phyloP scores from a whole-genome alignment of 2,888 invertebrate species.

The Actias luna region DNA sequence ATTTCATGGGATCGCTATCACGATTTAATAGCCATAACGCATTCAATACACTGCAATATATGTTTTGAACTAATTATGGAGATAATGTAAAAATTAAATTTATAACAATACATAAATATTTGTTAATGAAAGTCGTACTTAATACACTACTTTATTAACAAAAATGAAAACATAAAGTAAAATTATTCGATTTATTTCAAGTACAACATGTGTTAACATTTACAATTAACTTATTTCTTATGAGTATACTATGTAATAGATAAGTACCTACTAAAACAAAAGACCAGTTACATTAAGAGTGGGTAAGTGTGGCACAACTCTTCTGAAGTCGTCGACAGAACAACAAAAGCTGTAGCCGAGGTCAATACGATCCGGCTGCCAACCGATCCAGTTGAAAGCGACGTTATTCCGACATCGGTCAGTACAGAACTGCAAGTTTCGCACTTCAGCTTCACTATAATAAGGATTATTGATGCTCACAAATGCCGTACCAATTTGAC shows the following conservation, averaged over 20 bases:
- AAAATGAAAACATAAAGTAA: background rate
- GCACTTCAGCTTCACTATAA: slow-evolving; percentile 60
- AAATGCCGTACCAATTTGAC: slow-evolving; percentile 79
- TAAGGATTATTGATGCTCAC: slow-evolving; percentile 85
- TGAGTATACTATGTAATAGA: background rate
- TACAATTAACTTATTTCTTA: background rate
- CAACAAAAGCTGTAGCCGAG: slow-evolving; percentile 85
- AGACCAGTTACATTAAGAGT: slow-evolving; percentile 69
- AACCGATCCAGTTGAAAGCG: slow-evolving; percentile 82
- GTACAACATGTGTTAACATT: background rate
- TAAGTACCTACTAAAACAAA: slow-evolving; percentile 34
- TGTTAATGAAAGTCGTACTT: background rate
- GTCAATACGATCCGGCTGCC: slow-evolving; percentile 74
- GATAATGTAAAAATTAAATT: too few relatives aligned
- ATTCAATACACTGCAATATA: too few relatives aligned
- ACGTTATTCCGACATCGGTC: slow-evolving; percentile 79
- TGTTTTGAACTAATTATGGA: too few relatives aligned
- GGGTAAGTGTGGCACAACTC: slow-evolving; percentile 78
- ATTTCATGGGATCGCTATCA: too few relatives aligned
- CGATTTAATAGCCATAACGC: too few relatives aligned
- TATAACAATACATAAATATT: background rate
- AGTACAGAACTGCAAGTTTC: slow-evolving; percentile 72
- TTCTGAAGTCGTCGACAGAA: slow-evolving; percentile 79
- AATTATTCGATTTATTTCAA: slow-evolving; percentile 7
- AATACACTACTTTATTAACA: background rate